Conservation (phyloP, 1,140 invertebrate genomes). For the Listronotus oregonensis region DNA sequence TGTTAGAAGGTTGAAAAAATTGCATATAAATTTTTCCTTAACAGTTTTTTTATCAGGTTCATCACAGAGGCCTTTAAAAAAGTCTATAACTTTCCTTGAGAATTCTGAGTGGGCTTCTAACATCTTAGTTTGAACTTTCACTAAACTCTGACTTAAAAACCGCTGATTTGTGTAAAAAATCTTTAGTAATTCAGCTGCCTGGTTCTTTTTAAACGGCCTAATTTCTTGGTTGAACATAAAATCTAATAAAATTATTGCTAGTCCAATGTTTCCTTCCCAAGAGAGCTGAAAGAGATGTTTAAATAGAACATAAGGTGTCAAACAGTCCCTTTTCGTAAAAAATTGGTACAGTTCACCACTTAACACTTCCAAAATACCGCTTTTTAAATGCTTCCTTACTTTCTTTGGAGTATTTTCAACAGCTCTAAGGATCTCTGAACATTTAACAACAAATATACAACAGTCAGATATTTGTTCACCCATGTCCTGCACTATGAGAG, state of each 20-base stretch:
- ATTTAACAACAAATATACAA: conserved; percentile 68
- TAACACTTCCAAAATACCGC: conserved; percentile 59
- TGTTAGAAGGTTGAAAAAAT: conserved; percentile 56
- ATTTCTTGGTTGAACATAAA: conserved; percentile 66
- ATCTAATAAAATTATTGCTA: conserved; percentile 62
- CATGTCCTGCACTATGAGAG: conserved; percentile 69
- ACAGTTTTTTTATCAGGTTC: conserved; percentile 43
- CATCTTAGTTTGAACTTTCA: conserved; percentile 44
- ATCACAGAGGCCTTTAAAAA: conserved; percentile 49
- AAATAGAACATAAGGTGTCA: conserved; percentile 67
- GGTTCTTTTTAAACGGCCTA: conserved; percentile 65
- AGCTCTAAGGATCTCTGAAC: conserved; percentile 59
- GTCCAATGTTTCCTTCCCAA: conserved; percentile 66
- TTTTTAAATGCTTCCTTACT: conserved; percentile 50
- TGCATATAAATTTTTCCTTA: conserved; percentile 57
- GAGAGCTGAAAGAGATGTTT: conserved; percentile 65
- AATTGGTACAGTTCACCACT: conserved; percentile 62
- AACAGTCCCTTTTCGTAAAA: conserved; percentile 66
- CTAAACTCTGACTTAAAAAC: conserved; percentile 50
- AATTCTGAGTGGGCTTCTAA: conserved; percentile 54
- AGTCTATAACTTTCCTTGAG: conserved; percentile 48
- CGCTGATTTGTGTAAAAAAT: conserved; percentile 65
- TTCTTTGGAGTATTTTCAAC: conserved; percentile 47
- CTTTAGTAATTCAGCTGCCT: conserved; percentile 67
- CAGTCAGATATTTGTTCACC: conserved; percentile 69